Evolutionary conservation across 2,888 invertebrate genomes (phyloP), one percentile per base, ranked within the genome.

Genomic region (Sminthurinus aureus): DNA sequence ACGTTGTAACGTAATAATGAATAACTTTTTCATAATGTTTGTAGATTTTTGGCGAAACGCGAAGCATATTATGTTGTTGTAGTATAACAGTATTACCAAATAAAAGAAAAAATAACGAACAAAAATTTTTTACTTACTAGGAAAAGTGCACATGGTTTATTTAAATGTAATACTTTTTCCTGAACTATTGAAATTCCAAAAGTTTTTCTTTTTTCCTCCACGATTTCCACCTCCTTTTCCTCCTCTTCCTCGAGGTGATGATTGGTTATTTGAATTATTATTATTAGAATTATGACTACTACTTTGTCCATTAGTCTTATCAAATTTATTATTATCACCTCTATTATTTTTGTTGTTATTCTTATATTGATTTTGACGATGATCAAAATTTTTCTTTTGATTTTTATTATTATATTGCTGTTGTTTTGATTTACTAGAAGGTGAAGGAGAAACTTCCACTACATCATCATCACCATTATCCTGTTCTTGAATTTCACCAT

Each of bases 151-250:
- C 38, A 38, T 4, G 38, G 38, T 38, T 77, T 81, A 77, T 58
- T 85, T 85, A 82, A 82, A 85, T 0, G 85, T 85, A 8, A 85
- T 50, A 64, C 85, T 85, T 84, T 82, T 83, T 9, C 85, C 85
- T n/a, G 84, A 82, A 20, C 58, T 38, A 38, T 38, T 38, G 38
- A 66, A 79, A 24, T 81, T 81, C 58, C 79, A 71, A n/a, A 50
- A 50, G 12, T 76, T 76, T n/a, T 51, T 73, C 22, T 71, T 73
- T 58, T 73, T 81, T 6, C 69, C 51, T 13, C 74, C 24, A 22
- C 52, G 64, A 13, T 38, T 50, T 67, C 78, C 78, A n/a, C 81
- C 73, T 15, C 24, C 20, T 51, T 38, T 50, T 67, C 78, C 78
- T 24, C 81, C 73, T 15, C 24, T 52, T 51, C n/a, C 15, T 50